These are phyloP conservation scores for Nemoura dubitans DNA, from an alignment of 2,888 invertebrate species.

Conservation along the genomic window DNA sequence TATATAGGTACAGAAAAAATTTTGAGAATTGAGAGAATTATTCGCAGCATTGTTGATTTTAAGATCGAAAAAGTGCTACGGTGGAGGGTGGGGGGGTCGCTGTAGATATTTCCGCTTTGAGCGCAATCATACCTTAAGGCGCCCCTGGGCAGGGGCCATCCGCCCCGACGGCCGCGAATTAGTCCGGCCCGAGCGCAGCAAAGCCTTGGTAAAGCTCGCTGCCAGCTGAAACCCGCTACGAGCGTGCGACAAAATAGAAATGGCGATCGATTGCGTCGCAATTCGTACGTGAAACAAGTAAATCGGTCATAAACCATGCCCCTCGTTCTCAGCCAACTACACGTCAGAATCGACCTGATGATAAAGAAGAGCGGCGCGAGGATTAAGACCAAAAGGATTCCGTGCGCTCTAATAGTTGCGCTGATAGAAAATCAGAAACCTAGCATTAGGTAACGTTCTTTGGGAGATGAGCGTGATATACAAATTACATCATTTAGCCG, in stretches of 20 bases:
- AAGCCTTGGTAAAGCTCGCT: not conserved
- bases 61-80: no score
- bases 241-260: not conserved
- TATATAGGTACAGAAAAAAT: no score
- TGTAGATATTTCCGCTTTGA: no score
- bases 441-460: slow-evolving; percentile 7
- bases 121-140: no score
- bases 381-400: not conserved
- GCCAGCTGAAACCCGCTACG: not conserved
- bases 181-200: slow-evolving; percentile 10
- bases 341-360: no score
- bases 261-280: slow-evolving; percentile 13
- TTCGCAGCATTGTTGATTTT: no score
- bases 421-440: slow-evolving; percentile 13
- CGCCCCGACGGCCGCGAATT: not conserved
- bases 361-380: not conserved
- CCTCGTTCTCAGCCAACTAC: not conserved
- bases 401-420: not conserved
- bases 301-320: slow-evolving; percentile 18
- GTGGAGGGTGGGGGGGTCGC: no score
- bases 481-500: slow-evolving; percentile 47
- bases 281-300: slow-evolving; percentile 33
- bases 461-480: slow-evolving; percentile 39
- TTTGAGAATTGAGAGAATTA: no score
- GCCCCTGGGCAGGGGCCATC: no score